phyloP scores from a whole-genome alignment of 2,113 vertebrate genomes.

The Zosterops borbonicus region DNA sequence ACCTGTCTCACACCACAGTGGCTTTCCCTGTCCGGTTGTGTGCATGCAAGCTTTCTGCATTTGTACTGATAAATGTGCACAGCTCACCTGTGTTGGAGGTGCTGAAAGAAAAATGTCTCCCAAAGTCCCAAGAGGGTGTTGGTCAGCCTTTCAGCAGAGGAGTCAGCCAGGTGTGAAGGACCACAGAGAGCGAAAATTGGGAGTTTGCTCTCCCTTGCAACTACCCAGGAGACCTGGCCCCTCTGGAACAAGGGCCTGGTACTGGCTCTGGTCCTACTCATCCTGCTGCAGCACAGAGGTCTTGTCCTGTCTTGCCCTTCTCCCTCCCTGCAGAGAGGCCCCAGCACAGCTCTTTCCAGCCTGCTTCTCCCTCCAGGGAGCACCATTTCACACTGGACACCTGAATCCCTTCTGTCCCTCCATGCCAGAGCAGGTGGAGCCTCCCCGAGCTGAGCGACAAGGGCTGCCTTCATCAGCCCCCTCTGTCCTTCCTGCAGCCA shows the following conservation, averaged over 20 bases:
- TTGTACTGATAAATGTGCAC: neutral
- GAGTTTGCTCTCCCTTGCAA: neutral
- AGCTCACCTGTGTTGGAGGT: neutral
- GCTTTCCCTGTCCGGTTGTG: neutral
- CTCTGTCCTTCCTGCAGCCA: neutral
- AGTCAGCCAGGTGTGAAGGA: neutral
- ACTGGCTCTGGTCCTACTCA: neutral
- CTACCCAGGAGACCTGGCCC: neutral
- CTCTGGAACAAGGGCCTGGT: neutral
- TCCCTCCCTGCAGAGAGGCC: neutral
- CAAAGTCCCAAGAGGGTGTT: neutral
- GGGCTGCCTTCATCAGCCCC: neutral
- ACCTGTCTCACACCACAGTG: neutral
- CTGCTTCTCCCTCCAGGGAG: neutral
- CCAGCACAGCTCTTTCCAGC: no score
- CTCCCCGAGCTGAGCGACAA: no score
- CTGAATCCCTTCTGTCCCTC: neutral
- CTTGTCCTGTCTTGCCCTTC: neutral
- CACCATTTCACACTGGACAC: neutral
- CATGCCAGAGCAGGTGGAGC: neutral
- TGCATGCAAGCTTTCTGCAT: fast-evolving
- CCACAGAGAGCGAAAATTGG: neutral
- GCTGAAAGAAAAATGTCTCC: neutral
- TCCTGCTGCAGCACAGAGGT: neutral
- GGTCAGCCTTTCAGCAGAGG: neutral